Evolutionary conservation across 2,113 vertebrate species (phyloP), one percentile per base, ranked within the genome.

Genomic region (Vombatus ursinus): DNA sequence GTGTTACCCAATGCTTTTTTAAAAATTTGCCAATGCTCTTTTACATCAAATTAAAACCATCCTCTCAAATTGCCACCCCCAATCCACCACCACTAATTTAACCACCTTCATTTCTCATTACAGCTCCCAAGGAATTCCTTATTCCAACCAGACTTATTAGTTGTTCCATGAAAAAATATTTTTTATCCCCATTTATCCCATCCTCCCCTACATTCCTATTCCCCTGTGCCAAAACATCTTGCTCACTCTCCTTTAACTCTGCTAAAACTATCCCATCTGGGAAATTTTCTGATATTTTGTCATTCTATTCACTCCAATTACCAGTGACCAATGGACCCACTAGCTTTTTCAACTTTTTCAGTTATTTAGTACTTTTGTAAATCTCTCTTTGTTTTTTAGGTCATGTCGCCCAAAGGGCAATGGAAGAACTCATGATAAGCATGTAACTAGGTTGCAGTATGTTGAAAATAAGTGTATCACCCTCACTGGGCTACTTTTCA

Each of bases 21-120:
- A 61, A n/a, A n/a, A n/a, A n/a, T n/a, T n/a, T n/a, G n/a, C 61
- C 50, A 95, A 92, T 96, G 95, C 93, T 84, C 52, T 89, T 77
- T 97, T 37, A 61, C 28, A 54, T 96, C 91, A 93, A 93, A 95
- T 94, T 96, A 92, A 95, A 96, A 52, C 23, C 16, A 7, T 93
- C 12, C 2, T 11, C 19, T 91, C 53, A 97, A 96, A 77, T 91
- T 9, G 49, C 37, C 28, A 37, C 61, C 11, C 31, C 31, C 61
- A 68, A 89, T 19, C 28, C 25, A 49, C 52, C 24, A 57, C 23
- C 47, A 95, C 92, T 93, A 90, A 31, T 93, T 94, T 93, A 92
- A 51, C 54, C 94, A 37, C 84, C 51, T 94, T 61, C 51, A 57
- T 94, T 54, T 93, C 50, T 89, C 11, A 44, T n/a, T 94, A 22